Conservation (phyloP, 2,888 invertebrate species). For the Trachelus iudaicus region DNA sequence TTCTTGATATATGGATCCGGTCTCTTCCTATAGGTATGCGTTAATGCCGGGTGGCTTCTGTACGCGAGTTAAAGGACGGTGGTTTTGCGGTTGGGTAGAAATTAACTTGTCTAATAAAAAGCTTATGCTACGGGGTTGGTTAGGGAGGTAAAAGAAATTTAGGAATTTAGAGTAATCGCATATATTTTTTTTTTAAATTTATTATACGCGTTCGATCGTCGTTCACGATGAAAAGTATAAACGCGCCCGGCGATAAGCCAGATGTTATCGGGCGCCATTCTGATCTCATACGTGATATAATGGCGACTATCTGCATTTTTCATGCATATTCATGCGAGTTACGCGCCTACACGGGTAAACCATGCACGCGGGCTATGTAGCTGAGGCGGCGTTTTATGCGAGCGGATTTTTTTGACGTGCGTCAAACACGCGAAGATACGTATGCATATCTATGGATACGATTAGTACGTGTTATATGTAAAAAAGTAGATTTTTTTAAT, state of each 20-base stretch:
- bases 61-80: neutral
- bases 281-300: conserved; percentile 41
- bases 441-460: neutral
- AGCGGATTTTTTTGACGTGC: neutral
- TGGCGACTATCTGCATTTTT: conserved; percentile 36
- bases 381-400: neutral
- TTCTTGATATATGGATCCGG: neutral
- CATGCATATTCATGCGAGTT: conserved; percentile 44
- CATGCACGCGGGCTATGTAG: neutral
- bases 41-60: neutral
- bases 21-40: neutral
- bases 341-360: conserved; percentile 5
- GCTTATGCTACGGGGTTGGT: neutral
- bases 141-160: neutral
- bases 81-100: neutral
- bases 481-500: neutral
- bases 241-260: conserved; percentile 15
- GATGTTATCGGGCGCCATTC: conserved; percentile 38
- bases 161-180: conserved; percentile 1
- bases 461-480: neutral
- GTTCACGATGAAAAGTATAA: conserved; percentile 8
- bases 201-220: neutral
- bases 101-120: neutral
- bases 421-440: neutral
- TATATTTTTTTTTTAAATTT: too few species aligned